Percentiles rank a stretch among this genome's conserved stretches.
phyloP scores from a whole-genome alignment of 53 echinoderm and acorn worm genomes.

The Antedon mediterranea region DNA sequence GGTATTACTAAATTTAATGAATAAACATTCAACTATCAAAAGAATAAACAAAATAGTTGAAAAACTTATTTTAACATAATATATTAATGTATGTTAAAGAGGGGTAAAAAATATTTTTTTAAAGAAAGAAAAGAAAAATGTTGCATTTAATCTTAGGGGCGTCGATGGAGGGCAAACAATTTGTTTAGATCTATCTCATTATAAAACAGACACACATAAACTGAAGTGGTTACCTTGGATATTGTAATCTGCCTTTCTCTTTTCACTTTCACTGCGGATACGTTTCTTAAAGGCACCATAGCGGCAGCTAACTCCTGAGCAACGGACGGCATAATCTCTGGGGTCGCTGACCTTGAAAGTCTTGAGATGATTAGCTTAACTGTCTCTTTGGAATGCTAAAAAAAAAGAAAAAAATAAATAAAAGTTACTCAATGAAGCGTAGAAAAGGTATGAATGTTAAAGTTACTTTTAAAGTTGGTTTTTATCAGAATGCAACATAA shows the following conservation, averaged over 20 bases:
- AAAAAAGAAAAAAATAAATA: not conserved
- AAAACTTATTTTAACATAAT: not conserved
- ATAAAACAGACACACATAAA: too few species aligned
- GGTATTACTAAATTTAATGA: too few species aligned
- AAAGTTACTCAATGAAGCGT: not conserved
- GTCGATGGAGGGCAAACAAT: too few species aligned
- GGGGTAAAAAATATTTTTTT: too few species aligned
- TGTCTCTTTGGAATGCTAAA: not conserved
- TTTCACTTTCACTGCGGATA: not conserved
- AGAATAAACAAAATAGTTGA: too few species aligned
- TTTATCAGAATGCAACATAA: not conserved
- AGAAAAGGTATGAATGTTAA: not conserved
- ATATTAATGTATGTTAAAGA: too few species aligned
- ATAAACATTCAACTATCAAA: too few species aligned
- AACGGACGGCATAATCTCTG: constrained; percentile 1
- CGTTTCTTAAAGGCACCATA: not conserved
- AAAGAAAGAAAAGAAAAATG: too few species aligned
- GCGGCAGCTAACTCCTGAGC: constrained; percentile 3
- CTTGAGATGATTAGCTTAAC: not conserved
- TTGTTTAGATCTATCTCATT: too few species aligned
- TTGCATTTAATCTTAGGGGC: too few species aligned
- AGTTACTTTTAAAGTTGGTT: too few species aligned
- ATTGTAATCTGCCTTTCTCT: constrained; percentile 1
- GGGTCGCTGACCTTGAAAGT: not conserved
- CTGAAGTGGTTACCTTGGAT: not conserved